phyloP scores from a whole-genome alignment of 2,113 vertebrate genomes.

The Conger conger region DNA sequence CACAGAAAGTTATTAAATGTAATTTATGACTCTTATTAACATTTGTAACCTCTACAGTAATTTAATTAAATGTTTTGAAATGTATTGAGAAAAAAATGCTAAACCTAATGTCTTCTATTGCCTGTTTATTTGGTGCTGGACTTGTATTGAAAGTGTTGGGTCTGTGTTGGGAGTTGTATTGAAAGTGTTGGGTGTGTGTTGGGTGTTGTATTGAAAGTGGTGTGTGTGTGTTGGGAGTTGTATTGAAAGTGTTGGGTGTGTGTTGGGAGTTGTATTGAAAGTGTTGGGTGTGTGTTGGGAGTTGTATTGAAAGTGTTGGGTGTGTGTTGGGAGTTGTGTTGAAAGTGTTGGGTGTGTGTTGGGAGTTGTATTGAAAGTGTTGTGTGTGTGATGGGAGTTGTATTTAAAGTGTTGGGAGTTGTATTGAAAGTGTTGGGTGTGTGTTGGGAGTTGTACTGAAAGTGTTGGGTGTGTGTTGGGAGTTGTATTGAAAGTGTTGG shows the following conservation, averaged over 20 bases:
- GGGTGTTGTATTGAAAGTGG: too few species aligned
- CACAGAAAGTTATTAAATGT: too few species aligned
- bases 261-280: too few species aligned
- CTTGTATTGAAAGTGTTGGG: neutral
- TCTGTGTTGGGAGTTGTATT: too few species aligned
- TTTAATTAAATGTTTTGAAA: too few species aligned
- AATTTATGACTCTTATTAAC: too few species aligned
- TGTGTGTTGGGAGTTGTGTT: too few species aligned
- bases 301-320: neutral
- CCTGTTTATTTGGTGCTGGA: neutral
- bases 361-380: too few species aligned
- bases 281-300: slow-evolving; percentile 29
- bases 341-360: slow-evolving; percentile 26
- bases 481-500: too few species aligned
- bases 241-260: neutral
- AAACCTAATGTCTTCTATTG: neutral
- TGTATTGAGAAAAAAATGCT: too few species aligned
- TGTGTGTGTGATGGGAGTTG: slow-evolving; percentile 32
- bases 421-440: neutral
- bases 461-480: slow-evolving; percentile 28
- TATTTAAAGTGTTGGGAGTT: neutral
- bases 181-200: slow-evolving; percentile 26
- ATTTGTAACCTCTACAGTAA: too few species aligned
- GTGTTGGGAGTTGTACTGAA: too few species aligned
- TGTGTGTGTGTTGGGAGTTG: slow-evolving; percentile 34